Conservation (phyloP, 1,140 invertebrate species). For the Cydia amplana region DNA sequence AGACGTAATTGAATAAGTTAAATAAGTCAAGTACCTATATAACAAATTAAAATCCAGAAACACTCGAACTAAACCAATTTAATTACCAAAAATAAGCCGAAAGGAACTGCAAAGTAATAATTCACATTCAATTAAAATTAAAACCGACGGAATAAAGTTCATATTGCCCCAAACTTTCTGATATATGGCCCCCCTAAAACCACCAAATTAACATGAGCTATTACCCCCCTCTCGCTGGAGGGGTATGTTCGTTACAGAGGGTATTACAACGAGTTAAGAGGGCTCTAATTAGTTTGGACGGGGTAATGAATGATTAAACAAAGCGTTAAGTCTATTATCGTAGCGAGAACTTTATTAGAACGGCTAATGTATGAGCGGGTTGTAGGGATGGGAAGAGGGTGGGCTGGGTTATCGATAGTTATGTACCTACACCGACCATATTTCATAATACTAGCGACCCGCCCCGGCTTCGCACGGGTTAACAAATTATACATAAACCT, state of each 20-base stretch:
- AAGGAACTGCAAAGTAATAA: constrained; percentile 39
- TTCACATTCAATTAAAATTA: constrained; percentile 63
- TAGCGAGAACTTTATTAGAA: constrained; percentile 73
- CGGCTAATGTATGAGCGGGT: constrained; percentile 58
- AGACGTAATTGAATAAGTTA: not conserved
- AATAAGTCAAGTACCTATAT: not conserved
- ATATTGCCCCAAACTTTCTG: constrained; percentile 63
- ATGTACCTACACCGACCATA: not conserved
- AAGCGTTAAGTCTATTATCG: constrained; percentile 74
- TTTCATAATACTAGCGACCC: too few relatives aligned
- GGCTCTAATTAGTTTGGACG: constrained; percentile 59
- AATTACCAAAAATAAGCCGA: constrained; percentile 36
- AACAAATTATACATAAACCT: too few relatives aligned
- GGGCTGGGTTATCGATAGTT: not conserved
- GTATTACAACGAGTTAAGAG: constrained; percentile 47
- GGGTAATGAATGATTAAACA: constrained; percentile 73
- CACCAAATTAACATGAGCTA: constrained; percentile 43
- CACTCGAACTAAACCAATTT: constrained; percentile 2
- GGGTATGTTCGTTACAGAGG: constrained; percentile 32
- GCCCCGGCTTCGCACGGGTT: too few relatives aligned
- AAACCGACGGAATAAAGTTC: constrained; percentile 59
- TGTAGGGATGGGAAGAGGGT: constrained; percentile 35
- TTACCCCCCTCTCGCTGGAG: constrained; percentile 35
- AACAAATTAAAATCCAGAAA: constrained; percentile 13
- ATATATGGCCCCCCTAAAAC: constrained; percentile 54